Percentiles rank a stretch among this genome's conserved stretches.
Conservation (phyloP, 2,797 vertebrate genomes). For the Xenentodon cancila region DNA sequence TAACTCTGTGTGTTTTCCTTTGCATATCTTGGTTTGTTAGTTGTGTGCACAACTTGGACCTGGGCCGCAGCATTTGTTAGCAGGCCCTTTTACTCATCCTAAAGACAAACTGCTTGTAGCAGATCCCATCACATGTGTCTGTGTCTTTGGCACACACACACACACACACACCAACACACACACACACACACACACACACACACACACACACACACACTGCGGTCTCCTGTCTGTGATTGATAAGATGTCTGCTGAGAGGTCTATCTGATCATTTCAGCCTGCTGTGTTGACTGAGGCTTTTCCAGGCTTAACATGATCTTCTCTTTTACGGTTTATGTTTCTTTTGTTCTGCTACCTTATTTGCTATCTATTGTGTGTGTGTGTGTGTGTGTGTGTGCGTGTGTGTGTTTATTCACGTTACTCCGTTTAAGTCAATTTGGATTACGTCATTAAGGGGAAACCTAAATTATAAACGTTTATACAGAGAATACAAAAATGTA, state of each 20-base stretch:
- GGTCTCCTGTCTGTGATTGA: conserved; percentile 63
- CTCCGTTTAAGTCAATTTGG: too few relatives aligned
- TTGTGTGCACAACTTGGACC: conserved; percentile 32
- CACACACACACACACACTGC: conserved; percentile 12
- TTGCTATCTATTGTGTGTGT: not conserved
- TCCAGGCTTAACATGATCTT: conserved; percentile 26
- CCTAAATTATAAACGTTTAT: too few relatives aligned
- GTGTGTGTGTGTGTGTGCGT: too few relatives aligned
- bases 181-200: conserved; percentile 21
- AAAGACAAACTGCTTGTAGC: conserved; percentile 70
- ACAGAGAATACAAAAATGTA: too few relatives aligned
- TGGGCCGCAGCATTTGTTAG: conserved; percentile 66
- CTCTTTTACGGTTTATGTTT: conserved; percentile 27
- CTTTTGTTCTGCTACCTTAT: conserved; percentile 21
- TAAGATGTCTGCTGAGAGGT: conserved; percentile 70
- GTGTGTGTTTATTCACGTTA: too few relatives aligned
- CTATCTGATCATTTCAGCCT: conserved; percentile 72
- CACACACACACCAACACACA: conserved; percentile 15
- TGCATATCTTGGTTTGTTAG: conserved; percentile 1
- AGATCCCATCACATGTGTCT: conserved; percentile 56
- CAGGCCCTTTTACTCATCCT: conserved; percentile 70
- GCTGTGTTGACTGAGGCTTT: conserved; percentile 65
- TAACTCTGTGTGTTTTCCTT: not conserved
- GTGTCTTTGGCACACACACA: conserved; percentile 15
- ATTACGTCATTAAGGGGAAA: too few relatives aligned